These are phyloP conservation scores for Anguilla obscura DNA, from an alignment of 2,797 vertebrate genomes.

Conservation along the genomic window DNA sequence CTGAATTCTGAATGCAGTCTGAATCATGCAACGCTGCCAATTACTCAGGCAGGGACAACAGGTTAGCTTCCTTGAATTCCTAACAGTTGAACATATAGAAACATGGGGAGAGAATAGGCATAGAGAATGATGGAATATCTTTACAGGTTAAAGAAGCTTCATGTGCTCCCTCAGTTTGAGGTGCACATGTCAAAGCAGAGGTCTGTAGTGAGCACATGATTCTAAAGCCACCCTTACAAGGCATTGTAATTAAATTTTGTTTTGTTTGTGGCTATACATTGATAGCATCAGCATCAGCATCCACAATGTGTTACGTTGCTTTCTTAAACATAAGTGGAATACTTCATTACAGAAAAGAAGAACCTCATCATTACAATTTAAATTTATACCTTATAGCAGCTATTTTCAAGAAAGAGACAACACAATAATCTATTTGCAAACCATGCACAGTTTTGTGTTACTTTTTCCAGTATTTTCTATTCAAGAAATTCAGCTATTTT, in stretches of 20 bases:
- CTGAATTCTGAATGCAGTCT: not conserved
- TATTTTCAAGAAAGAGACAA: too few species aligned
- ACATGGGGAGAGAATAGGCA: not conserved
- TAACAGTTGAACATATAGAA: not conserved
- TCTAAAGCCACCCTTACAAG: not conserved
- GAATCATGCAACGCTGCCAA: not conserved
- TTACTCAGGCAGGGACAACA: conserved; percentile 6
- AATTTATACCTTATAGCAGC: too few species aligned
- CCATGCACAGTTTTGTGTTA: not conserved
- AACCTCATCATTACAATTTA: not conserved
- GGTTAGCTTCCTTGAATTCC: not conserved
- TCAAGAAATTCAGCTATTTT: not conserved
- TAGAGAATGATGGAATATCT: not conserved
- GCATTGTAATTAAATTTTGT: not conserved
- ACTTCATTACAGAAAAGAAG: not conserved
- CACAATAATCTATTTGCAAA: too few species aligned
- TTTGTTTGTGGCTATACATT: not conserved
- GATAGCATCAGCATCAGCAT: not conserved
- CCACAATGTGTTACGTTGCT: not conserved
- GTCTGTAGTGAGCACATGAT: not conserved
- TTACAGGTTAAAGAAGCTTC: not conserved
- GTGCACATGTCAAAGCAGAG: not conserved
- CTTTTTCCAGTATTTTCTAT: not conserved
- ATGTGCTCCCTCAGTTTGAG: not conserved
- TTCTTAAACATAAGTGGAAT: not conserved